Conservation (phyloP, 2,797 vertebrate genomes). For the Anabas testudineus region DNA sequence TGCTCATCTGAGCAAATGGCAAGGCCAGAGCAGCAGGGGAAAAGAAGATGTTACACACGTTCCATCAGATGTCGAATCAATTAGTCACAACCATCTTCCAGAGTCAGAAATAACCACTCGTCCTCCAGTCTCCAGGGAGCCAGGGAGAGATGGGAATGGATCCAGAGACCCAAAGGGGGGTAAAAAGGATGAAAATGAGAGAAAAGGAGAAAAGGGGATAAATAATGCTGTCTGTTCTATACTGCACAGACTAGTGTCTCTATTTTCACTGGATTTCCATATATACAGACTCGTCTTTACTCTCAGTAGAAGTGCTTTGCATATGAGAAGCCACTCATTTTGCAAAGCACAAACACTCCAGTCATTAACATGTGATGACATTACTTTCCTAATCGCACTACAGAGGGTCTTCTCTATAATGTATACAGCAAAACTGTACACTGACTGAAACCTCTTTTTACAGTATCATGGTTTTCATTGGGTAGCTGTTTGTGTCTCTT, state of each 20-base stretch:
- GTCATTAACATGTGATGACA: conserved; percentile 84
- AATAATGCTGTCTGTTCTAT: conserved; percentile 82
- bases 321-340: conserved; percentile 79
- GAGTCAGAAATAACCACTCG: conserved; percentile 81
- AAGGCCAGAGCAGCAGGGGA: conserved; percentile 61
- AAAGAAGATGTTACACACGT: conserved; percentile 77
- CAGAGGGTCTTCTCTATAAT: conserved; percentile 76
- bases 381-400: conserved; percentile 80
- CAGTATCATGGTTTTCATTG: conserved; percentile 63
- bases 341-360: conserved; percentile 68
- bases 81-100: conserved; percentile 82
- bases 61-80: conserved; percentile 85
- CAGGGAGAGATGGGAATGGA: conserved; percentile 73
- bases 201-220: conserved; percentile 70
- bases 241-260: conserved; percentile 58
- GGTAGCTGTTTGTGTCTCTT: conserved; percentile 61
- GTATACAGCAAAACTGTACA: conserved; percentile 67
- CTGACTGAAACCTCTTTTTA: conserved; percentile 62
- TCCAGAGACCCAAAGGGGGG: conserved; percentile 75
- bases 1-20: conserved; percentile 76
- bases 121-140: conserved; percentile 69
- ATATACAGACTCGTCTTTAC: conserved; percentile 49
- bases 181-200: conserved; percentile 71
- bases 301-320: conserved; percentile 73
- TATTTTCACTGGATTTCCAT: conserved; percentile 69